Base-by-base conservation (phyloP, 2,113 vertebrate species). In the Ochotona princeps region DNA sequence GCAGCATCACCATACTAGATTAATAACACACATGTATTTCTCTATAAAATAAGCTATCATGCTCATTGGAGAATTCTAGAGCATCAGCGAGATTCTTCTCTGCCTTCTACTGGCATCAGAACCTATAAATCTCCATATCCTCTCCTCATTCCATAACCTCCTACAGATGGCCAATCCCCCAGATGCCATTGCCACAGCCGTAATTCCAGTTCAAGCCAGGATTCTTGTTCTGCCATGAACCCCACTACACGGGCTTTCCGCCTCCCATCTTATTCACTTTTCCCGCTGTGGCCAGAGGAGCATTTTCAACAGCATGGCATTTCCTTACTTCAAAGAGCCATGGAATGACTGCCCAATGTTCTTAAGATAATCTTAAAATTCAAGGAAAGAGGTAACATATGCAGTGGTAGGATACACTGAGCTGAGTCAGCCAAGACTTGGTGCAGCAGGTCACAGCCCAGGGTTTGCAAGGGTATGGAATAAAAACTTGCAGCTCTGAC, bases 351-450 rank as follows among this genome's bases (percentile, higher is more conserved):
- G 35, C 49, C 13, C 23, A 38, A 0, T 23, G 7, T 51, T 90
- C 54, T 84, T 79, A 30, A 69, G 61, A 75, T 35, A 63, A 94
- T 74, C 61, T 66, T 25, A 75, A 81, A 94, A 72, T 63, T 70
- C 89, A 17, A 54, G 49, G 26, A 73, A 49, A 83, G 75, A 92
- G 44, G 67, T 63, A 35, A 57, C 51, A 89, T 72, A 28, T 93
- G 54, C 17, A 21, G 32, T 17, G 61, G 17, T 15, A 0, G 20
- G 38, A 79, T 5, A 66, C 8, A 75, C 7, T 51, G 57, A 84
- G 63, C 82, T 44, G 28, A 17, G 54, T 9, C 7, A 25, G 57
- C 23, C 26, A 76, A 60, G 69, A 51, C n/a, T 8, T 0, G 20
- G 3, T 9, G 25, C 12, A 70, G 28, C 44, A 66, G 61, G 57